Base-by-base conservation (phyloP, 2,888 invertebrate species). In the Rotaria magnacalcarata region DNA sequence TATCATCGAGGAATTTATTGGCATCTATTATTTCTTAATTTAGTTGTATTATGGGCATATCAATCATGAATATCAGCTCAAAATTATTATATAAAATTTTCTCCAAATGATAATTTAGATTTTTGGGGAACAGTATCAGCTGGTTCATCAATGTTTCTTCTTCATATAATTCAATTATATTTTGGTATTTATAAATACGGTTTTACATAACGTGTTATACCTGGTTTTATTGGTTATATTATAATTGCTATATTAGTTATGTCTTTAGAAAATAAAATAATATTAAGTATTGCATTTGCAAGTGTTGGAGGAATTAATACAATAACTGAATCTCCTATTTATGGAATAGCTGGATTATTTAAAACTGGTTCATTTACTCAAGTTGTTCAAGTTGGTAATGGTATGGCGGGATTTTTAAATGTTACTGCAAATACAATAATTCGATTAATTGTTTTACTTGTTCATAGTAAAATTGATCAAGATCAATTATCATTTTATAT, bases 351-450 rank as follows among this genome's bases (percentile, higher is more conserved):
- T 60, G 60, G 60, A 60, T 60, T 60, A n/a, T 60, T 60, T 27
- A 60, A n/a, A 8, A 60, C 60, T 27, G 60, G 60, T 2, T 16
- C 60, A 24, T 60, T 60, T 14, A 60, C 60, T 60, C 60, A 60
- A n/a, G 60, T n/a, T 27, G 60, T 60, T 60, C 60, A 60, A 27
- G 60, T 60, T 27, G 60, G 60, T n/a, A 60, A 60, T 27, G 60
- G 60, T n/a, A 60, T 60, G 60, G 60, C 60, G 5, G 60, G 60
- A 60, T 60, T 60, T 27, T n/a, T 60, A 10, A 60, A 60, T 27
- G 60, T 60, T 8, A n/a, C 60, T 60, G 60, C 60, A 10, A 60
- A 60, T 60, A 60, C 60, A n/a, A 60, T 60, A 10, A 60, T 60
- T 27, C 60, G 60, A 24, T n/a, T 60, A 14, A n/a, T n/a, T 14